Conservation (phyloP, 2,797 vertebrate genomes). For the Adrianichthys oophorus region DNA sequence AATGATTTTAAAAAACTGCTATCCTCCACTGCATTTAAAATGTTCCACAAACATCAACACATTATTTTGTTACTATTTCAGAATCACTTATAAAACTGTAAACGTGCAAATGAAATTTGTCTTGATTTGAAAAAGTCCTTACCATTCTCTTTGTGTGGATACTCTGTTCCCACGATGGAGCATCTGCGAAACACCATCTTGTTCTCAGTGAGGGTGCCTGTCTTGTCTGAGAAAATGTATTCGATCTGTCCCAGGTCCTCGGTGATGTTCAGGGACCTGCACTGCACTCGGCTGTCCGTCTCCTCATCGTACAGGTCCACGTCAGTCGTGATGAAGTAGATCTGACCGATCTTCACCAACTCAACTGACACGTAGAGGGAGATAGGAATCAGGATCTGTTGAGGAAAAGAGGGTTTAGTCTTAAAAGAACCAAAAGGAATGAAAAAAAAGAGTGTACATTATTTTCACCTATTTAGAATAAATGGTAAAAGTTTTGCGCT, state of each 20-base stretch:
- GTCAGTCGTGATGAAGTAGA: conserved; percentile 91
- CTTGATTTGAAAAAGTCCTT: conserved; percentile 16
- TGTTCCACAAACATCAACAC: no score
- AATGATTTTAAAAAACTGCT: no score
- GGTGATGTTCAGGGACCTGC: conserved; percentile 90
- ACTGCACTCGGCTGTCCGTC: conserved; percentile 82
- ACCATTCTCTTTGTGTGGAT: conserved; percentile 93
- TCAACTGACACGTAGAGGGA: conserved; percentile 95
- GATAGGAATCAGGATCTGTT: conserved; percentile 91
- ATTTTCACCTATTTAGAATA: no score
- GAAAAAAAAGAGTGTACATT: background rate
- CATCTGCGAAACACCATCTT: conserved; percentile 97
- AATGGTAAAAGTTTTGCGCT: no score
- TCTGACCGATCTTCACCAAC: conserved; percentile 89
- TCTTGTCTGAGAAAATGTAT: conserved; percentile 96
- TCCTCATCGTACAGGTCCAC: conserved; percentile 89
- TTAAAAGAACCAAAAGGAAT: background rate
- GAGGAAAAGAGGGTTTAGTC: background rate
- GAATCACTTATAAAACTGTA: no score
- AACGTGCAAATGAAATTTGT: no score
- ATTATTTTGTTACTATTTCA: no score
- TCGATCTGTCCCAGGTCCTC: conserved; percentile 96
- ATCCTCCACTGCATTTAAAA: no score
- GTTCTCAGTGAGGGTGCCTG: conserved; percentile 95
- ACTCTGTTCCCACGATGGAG: conserved; percentile 88